phyloP scores from a whole-genome alignment of 2,888 invertebrate genomes.

The Erpobdella octoculata region DNA sequence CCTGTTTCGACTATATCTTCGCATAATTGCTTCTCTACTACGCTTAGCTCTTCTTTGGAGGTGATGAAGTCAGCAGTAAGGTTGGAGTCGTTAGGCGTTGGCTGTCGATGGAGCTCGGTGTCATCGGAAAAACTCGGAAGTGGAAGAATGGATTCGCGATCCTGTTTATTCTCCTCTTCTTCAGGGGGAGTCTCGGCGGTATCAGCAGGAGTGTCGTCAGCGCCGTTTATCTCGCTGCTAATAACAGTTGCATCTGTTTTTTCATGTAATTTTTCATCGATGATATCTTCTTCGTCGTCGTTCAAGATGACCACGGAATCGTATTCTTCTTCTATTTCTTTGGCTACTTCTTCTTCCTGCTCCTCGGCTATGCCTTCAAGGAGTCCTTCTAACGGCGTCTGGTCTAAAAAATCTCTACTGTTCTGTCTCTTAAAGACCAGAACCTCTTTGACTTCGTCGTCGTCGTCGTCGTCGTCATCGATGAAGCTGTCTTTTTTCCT shows the following conservation, averaged over 20 bases:
- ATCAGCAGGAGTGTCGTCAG: slow-evolving; percentile 1
- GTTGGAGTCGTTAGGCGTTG: too few relatives aligned
- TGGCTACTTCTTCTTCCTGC: slow-evolving; percentile 15
- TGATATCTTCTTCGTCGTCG: slow-evolving; percentile 15
- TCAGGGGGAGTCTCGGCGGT: not conserved
- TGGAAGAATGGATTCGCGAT: not conserved
- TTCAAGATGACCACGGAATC: slow-evolving; percentile 16
- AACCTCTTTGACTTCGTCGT: slow-evolving; percentile 19
- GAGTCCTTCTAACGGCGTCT: not conserved
- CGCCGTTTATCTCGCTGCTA: too few relatives aligned
- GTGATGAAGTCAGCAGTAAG: too few relatives aligned
- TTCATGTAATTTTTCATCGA: not conserved
- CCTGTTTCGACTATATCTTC: not conserved
- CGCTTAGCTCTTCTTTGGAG: too few relatives aligned
- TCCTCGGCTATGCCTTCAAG: slow-evolving; percentile 26
- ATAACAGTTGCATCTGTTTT: too few relatives aligned
- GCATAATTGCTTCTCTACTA: too few relatives aligned
- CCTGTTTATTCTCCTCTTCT: not conserved
- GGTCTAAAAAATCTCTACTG: not conserved
- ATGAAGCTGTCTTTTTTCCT: not conserved
- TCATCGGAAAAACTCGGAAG: too few relatives aligned
- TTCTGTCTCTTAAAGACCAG: slow-evolving; percentile 18
- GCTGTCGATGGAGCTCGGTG: too few relatives aligned
- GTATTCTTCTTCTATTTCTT: slow-evolving; percentile 19
- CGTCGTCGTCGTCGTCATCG: slow-evolving; percentile 23